Conservation (phyloP, 2,797 vertebrate species). For the Halcyon smyrnensis region DNA sequence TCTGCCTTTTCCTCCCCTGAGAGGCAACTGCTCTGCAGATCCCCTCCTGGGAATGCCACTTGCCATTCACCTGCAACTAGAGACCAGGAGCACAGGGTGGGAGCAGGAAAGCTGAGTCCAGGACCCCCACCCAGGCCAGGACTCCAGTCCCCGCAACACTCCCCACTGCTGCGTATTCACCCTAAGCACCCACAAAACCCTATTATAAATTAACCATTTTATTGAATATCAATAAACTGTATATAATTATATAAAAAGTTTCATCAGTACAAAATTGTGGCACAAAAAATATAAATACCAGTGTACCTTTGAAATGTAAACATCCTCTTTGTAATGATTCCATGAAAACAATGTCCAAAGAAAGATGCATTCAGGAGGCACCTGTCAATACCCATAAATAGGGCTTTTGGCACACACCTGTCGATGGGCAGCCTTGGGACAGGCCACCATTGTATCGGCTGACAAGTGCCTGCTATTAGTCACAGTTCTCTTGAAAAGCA, state of each 20-base stretch:
- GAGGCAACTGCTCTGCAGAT: neutral
- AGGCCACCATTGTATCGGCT: conserved; percentile 76
- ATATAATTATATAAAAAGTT: conserved; percentile 85
- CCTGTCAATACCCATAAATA: conserved; percentile 81
- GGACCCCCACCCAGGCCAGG: neutral
- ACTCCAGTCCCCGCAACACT: neutral
- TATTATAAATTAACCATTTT: conserved; percentile 84
- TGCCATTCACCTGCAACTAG: neutral
- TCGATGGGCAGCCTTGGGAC: conserved; percentile 66
- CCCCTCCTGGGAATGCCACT: rapidly evolving
- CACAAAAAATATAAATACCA: conserved; percentile 88
- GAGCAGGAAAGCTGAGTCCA: neutral
- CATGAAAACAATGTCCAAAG: conserved; percentile 76
- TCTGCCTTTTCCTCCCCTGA: neutral
- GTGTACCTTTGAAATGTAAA: conserved; percentile 89
- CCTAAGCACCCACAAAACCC: neutral
- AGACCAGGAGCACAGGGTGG: rapidly evolving
- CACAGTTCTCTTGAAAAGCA: conserved; percentile 80
- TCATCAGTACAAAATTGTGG: conserved; percentile 84
- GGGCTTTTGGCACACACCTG: conserved; percentile 77
- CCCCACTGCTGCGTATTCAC: rapidly evolving
- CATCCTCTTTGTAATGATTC: conserved; percentile 80
- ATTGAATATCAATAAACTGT: conserved; percentile 87
- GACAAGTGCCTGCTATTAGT: conserved; percentile 83
- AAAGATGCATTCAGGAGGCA: conserved; percentile 79